Percentiles rank a stretch among this genome's conserved stretches.
phyloP scores from a whole-genome alignment of 2,113 vertebrate genomes.

The Plotosus lineatus region DNA sequence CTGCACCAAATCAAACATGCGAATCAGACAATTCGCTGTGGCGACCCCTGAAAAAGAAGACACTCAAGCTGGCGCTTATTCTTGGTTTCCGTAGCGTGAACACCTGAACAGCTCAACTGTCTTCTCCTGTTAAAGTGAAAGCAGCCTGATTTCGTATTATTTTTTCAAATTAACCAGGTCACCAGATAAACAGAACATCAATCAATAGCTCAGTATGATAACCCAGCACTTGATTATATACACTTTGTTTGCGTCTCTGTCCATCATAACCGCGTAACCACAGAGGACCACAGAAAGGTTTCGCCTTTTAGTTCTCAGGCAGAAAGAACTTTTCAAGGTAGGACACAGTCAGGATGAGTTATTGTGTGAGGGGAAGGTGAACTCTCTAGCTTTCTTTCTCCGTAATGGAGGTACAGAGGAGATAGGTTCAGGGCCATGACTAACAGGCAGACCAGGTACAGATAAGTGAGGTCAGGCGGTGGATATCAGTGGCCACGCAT shows the following conservation, averaged over 20 bases:
- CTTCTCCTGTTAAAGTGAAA: too few relatives aligned
- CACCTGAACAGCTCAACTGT: too few relatives aligned
- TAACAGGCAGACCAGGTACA: constrained; percentile 37
- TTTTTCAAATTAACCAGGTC: neutral
- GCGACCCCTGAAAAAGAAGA: too few relatives aligned
- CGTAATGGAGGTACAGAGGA: constrained; percentile 43
- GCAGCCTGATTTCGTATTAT: neutral
- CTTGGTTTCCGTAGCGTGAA: too few relatives aligned
- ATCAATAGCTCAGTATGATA: neutral
- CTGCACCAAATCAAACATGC: too few relatives aligned
- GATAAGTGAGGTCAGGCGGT: constrained; percentile 43
- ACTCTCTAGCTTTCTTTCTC: constrained; percentile 31
- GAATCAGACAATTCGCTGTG: too few relatives aligned
- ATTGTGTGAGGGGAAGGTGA: constrained; percentile 14
- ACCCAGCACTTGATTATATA: neutral
- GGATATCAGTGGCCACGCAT: constrained; percentile 28
- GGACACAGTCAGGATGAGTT: constrained; percentile 40
- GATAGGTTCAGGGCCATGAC: constrained; percentile 39
- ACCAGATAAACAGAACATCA: neutral
- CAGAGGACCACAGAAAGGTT: constrained; percentile 3
- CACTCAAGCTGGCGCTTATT: too few relatives aligned
- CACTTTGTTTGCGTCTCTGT: neutral
- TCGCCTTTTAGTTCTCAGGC: constrained; percentile 37
- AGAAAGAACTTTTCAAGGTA: constrained; percentile 47
- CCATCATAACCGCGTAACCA: neutral